phyloP scores from a whole-genome alignment of 2,113 vertebrate species.

The Spea bombifrons region DNA sequence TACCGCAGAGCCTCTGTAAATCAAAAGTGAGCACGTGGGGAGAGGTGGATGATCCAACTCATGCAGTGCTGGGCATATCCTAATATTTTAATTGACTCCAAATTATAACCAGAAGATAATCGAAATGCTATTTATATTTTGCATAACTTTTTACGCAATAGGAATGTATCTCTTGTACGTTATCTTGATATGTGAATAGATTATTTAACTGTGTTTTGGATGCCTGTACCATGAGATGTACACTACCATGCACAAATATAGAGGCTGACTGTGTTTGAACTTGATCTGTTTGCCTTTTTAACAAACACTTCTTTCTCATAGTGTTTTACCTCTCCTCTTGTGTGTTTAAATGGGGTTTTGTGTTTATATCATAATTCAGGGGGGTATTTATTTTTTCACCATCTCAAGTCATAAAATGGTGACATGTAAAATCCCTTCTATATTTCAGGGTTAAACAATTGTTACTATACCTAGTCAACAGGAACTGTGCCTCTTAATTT shows the following conservation, averaged over 20 bases:
- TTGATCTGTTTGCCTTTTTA: not conserved
- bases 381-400: not conserved
- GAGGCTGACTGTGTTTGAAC: too few relatives aligned
- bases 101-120: too few relatives aligned
- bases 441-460: not conserved
- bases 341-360: not conserved
- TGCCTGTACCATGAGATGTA: too few relatives aligned
- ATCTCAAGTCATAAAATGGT: not conserved
- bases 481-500: too few relatives aligned
- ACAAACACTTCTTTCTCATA: not conserved
- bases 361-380: not conserved
- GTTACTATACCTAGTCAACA: too few relatives aligned
- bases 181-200: too few relatives aligned
- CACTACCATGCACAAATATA: too few relatives aligned
- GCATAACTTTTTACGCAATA: too few relatives aligned
- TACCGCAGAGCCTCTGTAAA: slow-evolving; percentile 60
- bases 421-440: not conserved
- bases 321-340: not conserved
- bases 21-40: slow-evolving; percentile 51
- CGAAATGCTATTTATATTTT: too few relatives aligned
- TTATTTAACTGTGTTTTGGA: too few relatives aligned
- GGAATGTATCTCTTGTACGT: too few relatives aligned
- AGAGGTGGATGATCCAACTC: slow-evolving; percentile 34
- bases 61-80: slow-evolving; percentile 12
- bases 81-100: not conserved